Conservation (phyloP, 2,797 vertebrate genomes). For the Aselliscus stoliczkanus region DNA sequence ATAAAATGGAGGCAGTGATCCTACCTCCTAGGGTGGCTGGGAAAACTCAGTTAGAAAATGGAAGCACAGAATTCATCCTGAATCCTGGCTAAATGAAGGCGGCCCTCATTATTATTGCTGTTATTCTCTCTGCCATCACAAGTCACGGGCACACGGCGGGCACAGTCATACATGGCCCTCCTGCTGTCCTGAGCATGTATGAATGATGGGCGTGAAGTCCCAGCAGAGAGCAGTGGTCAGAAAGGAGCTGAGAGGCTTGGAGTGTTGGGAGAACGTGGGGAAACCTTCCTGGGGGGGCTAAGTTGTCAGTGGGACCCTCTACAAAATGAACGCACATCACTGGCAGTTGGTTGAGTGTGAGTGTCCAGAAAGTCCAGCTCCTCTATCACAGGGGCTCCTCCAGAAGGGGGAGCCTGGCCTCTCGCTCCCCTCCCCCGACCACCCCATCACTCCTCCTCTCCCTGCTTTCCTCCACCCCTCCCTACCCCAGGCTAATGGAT, state of each 20-base stretch:
- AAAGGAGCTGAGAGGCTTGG: background rate
- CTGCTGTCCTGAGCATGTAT: background rate
- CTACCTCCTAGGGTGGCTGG: background rate
- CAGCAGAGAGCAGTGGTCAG: background rate
- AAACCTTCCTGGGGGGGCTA: background rate
- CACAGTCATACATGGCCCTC: background rate
- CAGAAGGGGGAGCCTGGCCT: background rate
- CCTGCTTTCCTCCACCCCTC: background rate
- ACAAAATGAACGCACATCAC: background rate
- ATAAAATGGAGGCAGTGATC: background rate
- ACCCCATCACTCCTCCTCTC: too few relatives aligned
- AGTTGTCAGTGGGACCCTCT: background rate
- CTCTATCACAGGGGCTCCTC: background rate
- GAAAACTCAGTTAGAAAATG: background rate
- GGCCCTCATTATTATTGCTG: rapidly evolving
- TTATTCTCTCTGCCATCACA: background rate
- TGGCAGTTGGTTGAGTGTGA: background rate
- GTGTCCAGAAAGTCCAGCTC: background rate
- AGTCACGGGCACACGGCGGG: background rate
- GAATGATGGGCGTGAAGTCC: rapidly evolving
- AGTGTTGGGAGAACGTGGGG: background rate
- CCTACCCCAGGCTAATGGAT: rapidly evolving
- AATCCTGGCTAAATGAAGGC: background rate
- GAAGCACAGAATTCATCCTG: background rate
- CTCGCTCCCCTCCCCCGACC: background rate